Conservation (phyloP, 2,797 vertebrate species). For the Sebastolobus altivelis region DNA sequence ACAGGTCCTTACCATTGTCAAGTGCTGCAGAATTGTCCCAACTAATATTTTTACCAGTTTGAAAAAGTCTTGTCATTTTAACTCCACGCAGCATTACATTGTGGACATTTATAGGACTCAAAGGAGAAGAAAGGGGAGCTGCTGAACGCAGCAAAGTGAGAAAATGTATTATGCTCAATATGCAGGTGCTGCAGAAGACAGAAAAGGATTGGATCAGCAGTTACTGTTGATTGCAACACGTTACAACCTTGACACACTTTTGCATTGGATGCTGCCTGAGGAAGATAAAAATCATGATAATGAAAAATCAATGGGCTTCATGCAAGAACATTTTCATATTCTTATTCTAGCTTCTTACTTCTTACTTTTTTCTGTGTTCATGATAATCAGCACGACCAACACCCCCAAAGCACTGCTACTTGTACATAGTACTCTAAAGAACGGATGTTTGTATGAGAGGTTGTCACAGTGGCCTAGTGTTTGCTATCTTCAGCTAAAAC, state of each 20-base stretch:
- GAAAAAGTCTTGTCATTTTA: not conserved
- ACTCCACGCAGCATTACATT: not conserved
- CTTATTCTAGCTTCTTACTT: not conserved
- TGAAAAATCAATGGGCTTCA: not conserved
- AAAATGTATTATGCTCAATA: not conserved
- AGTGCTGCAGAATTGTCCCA: too few relatives aligned
- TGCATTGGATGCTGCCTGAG: not conserved
- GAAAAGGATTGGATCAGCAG: not conserved
- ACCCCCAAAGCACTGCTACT: not conserved
- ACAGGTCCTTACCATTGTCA: too few relatives aligned
- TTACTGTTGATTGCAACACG: not conserved
- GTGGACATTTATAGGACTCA: not conserved
- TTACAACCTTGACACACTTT: not conserved
- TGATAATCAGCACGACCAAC: not conserved
- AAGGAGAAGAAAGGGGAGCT: too few relatives aligned
- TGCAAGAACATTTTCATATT: not conserved
- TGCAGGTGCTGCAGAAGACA: not conserved
- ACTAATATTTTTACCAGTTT: too few relatives aligned
- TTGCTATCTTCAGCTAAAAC: not conserved
- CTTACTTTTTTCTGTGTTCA: not conserved
- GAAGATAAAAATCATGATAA: not conserved
- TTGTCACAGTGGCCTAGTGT: not conserved
- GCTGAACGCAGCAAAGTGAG: too few relatives aligned
- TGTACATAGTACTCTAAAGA: not conserved
- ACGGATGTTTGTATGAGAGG: not conserved